These are phyloP conservation scores for Hyposmocoma kahamanoa DNA, from an alignment of 1,140 invertebrate genomes.

Conservation along the genomic window DNA sequence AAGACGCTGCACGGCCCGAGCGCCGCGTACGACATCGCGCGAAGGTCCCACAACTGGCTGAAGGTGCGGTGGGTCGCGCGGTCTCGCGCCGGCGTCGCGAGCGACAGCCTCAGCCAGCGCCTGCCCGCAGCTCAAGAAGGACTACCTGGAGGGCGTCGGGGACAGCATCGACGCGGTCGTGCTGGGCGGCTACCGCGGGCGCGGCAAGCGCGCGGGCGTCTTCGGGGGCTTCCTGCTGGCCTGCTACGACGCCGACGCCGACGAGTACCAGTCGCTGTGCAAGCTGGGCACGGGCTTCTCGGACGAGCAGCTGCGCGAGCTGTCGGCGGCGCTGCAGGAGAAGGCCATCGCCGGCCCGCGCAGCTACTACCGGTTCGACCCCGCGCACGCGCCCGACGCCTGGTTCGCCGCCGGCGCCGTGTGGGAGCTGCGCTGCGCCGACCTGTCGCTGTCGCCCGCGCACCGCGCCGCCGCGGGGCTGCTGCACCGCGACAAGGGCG, in stretches of 20 bases:
- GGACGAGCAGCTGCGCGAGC: conserved; percentile 90
- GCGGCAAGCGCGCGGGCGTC: conserved; percentile 93
- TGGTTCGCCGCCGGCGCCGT: conserved; percentile 96
- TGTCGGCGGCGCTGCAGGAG: conserved; percentile 86
- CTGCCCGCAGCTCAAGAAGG: conserved; percentile 90
- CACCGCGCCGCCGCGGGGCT: conserved; percentile 93
- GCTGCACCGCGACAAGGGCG: conserved; percentile 94
- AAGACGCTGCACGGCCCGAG: conserved; percentile 93
- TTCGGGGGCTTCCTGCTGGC: conserved; percentile 98
- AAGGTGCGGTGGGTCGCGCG: conserved; percentile 72
- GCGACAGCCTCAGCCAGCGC: too few relatives aligned
- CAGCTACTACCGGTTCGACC: conserved; percentile 91
- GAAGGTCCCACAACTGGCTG: conserved; percentile 97
- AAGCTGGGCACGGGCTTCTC: conserved; percentile 98
- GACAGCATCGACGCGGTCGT: conserved; percentile 97
- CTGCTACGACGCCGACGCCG: conserved; percentile 93
- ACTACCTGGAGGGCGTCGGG: conserved; percentile 96
- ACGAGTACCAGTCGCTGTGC: conserved; percentile 90
- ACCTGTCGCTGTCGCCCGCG: conserved; percentile 96
- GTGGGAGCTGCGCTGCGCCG: conserved; percentile 99
- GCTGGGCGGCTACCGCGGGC: conserved; percentile 95
- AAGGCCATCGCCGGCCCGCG: conserved; percentile 83
- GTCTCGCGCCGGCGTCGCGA: background rate
- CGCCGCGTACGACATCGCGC: conserved; percentile 98
- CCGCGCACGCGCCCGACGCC: conserved; percentile 87